Conservation (phyloP, 2,113 vertebrate genomes). For the Morone saxatilis region DNA sequence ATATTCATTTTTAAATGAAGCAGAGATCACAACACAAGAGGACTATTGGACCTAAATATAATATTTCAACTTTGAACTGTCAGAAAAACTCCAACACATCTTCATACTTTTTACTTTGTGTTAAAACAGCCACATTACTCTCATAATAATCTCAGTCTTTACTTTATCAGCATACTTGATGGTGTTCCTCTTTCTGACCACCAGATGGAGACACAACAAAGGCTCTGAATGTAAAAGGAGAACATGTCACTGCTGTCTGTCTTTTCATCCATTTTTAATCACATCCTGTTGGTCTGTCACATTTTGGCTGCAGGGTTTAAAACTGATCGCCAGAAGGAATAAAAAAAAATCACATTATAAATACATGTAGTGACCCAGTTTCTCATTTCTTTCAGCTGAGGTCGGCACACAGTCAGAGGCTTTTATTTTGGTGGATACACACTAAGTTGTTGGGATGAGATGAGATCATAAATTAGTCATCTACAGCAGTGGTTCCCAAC, state of each 20-base stretch:
- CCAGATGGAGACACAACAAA: constrained; percentile 43
- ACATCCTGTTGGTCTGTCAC: constrained; percentile 8
- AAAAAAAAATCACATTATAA: constrained; percentile 22
- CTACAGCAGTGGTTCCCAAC: too few relatives aligned
- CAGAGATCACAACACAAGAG: too few relatives aligned
- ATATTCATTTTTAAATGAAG: too few relatives aligned
- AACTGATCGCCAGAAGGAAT: constrained; percentile 26
- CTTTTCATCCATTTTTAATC: constrained; percentile 47
- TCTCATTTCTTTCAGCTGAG: constrained; percentile 5
- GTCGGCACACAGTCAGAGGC: background rate
- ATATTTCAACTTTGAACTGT: too few relatives aligned
- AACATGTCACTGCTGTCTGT: background rate
- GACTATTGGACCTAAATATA: too few relatives aligned
- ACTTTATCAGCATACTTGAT: too few relatives aligned
- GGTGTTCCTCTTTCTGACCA: constrained; percentile 1
- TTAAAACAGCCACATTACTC: too few relatives aligned
- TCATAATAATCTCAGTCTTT: too few relatives aligned
- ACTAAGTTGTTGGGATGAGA: too few relatives aligned
- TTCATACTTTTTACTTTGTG: too few relatives aligned
- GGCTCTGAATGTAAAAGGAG: background rate
- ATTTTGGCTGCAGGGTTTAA: constrained; percentile 33
- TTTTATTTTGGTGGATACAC: background rate
- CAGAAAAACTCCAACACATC: too few relatives aligned
- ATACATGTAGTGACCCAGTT: constrained; percentile 40
- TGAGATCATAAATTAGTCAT: too few relatives aligned